phyloP scores from a whole-genome alignment of 1,140 invertebrate genomes.

The Colletes gigas region DNA sequence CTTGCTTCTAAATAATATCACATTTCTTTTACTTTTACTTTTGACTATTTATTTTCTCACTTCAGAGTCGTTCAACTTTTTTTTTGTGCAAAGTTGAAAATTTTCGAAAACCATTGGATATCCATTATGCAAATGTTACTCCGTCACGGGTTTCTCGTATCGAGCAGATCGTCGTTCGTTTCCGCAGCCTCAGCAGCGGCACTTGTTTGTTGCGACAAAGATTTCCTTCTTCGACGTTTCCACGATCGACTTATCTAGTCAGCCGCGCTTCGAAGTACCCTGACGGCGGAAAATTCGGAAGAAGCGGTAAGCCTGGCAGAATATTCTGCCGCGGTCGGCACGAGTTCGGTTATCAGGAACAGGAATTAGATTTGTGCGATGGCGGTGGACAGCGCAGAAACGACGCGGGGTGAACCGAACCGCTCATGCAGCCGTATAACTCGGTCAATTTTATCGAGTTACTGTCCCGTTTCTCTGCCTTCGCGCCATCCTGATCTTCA shows the following conservation, averaged over 20 bases:
- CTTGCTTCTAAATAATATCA: too few species aligned
- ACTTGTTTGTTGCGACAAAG: constrained; percentile 11
- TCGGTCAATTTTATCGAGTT: constrained; percentile 67
- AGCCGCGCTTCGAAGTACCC: neutral
- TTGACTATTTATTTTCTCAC: too few species aligned
- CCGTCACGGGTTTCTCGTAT: neutral
- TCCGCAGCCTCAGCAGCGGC: constrained; percentile 4
- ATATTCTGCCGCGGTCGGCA: constrained; percentile 53
- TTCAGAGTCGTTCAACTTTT: too few species aligned
- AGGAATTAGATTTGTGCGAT: constrained; percentile 64
- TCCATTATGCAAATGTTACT: neutral
- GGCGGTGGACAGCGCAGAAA: constrained; percentile 44
- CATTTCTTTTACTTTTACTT: too few species aligned
- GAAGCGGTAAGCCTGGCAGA: constrained; percentile 35
- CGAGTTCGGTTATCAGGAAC: constrained; percentile 56
- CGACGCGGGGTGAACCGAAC: neutral
- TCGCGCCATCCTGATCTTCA: constrained; percentile 50
- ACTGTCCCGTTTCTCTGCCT: constrained; percentile 48
- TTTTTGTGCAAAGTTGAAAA: too few species aligned
- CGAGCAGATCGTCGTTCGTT: constrained; percentile 5
- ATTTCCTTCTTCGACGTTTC: constrained; percentile 4
- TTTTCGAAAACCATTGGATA: neutral
- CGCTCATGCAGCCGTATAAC: constrained; percentile 53
- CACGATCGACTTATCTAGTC: constrained; percentile 14
- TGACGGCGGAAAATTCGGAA: constrained; percentile 29